Percentiles rank a stretch among this genome's conserved stretches.
Conservation (phyloP, 2,888 invertebrate genomes). For the Acanthosepion lycidas region DNA sequence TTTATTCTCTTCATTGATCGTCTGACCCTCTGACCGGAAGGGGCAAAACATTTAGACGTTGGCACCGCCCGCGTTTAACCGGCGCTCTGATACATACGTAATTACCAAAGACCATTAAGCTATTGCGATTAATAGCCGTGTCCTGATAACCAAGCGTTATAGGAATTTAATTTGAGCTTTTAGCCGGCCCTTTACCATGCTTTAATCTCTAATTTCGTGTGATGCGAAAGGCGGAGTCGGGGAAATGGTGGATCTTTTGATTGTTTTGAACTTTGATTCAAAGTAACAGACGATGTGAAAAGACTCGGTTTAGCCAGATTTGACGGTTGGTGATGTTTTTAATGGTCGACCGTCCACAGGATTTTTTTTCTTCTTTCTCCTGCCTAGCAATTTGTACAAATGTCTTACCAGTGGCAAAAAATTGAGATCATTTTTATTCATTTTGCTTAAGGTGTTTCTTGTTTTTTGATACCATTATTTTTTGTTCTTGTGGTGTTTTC, state of each 20-base stretch:
- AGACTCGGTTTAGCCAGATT: background rate
- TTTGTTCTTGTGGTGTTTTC: background rate
- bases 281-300: background rate
- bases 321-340: background rate
- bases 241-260: background rate
- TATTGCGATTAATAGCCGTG: background rate
- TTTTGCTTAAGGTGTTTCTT: background rate
- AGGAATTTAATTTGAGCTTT: background rate
- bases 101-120: background rate
- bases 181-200: background rate
- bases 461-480: background rate
- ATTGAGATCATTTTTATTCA: background rate
- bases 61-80: background rate
- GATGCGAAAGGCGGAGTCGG: background rate
- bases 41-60: background rate
- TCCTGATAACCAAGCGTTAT: background rate
- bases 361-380: background rate
- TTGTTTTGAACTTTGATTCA: background rate
- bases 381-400: background rate
- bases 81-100: background rate
- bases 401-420: background rate
- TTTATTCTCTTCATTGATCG: background rate
- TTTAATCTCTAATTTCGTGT: background rate
- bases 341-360: background rate
- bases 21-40: constrained; percentile 2